phyloP scores from a whole-genome alignment of 2,888 invertebrate species.

The Notodonta dromedarius region DNA sequence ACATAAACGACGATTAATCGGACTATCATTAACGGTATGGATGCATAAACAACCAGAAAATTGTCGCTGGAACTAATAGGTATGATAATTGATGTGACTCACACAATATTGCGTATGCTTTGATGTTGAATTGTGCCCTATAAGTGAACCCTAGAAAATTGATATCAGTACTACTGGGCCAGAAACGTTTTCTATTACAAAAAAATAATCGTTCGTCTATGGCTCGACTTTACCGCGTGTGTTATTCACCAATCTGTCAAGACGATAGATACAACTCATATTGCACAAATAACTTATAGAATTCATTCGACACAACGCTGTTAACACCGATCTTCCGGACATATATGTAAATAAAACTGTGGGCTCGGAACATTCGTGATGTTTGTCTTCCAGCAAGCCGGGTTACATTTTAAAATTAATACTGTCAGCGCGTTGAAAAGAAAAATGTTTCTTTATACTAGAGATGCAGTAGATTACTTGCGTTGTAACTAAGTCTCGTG shows the following conservation, averaged over 20 bases:
- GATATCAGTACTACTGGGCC: too few relatives aligned
- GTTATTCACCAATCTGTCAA: constrained; percentile 39
- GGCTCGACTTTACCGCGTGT: background rate
- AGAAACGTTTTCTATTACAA: background rate
- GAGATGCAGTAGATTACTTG: constrained; percentile 3
- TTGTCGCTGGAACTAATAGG: background rate
- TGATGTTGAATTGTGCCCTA: too few relatives aligned
- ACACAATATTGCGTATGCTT: background rate
- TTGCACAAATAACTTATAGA: constrained; percentile 54
- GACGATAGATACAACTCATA: constrained; percentile 64
- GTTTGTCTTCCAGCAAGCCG: background rate
- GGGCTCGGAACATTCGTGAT: background rate
- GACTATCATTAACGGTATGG: constrained; percentile 16
- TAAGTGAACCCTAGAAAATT: too few relatives aligned
- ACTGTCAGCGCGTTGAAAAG: constrained; percentile 3
- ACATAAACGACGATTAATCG: constrained; percentile 49
- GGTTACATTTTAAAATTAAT: constrained; percentile 5
- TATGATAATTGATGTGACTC: background rate
- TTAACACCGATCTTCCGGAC: constrained; percentile 7
- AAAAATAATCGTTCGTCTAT: background rate
- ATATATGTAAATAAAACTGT: constrained; percentile 5
- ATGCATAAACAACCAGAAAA: background rate
- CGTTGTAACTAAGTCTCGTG: constrained; percentile 3
- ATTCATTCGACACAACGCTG: constrained; percentile 40
- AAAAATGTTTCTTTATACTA: background rate